phyloP scores from a whole-genome alignment of 2,797 vertebrate genomes.

The Chelon labrosus region DNA sequence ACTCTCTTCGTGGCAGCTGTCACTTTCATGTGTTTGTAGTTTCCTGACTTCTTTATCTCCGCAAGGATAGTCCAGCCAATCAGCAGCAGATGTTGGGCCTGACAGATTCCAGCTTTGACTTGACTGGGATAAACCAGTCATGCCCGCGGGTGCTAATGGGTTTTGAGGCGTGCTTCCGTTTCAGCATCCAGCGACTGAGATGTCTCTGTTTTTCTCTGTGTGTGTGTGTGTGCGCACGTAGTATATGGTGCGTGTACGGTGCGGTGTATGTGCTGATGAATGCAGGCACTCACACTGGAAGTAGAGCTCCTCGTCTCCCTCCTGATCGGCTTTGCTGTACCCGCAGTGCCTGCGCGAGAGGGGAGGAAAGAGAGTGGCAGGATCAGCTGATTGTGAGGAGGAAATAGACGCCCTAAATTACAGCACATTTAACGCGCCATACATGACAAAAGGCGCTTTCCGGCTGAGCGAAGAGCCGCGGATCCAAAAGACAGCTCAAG shows the following conservation, averaged over 20 bases:
- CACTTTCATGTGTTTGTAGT: slow-evolving; percentile 45
- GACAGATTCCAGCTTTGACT: slow-evolving; percentile 42
- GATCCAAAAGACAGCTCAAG: slow-evolving; percentile 24
- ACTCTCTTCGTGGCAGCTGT: slow-evolving; percentile 53
- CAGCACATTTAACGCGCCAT: slow-evolving; percentile 53
- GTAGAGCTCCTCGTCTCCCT: slow-evolving; percentile 99
- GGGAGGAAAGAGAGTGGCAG: slow-evolving; percentile 47
- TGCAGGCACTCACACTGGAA: slow-evolving; percentile 98
- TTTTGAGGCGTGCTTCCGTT: slow-evolving; percentile 32
- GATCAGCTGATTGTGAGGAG: slow-evolving; percentile 68
- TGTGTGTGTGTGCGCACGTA: slow-evolving; percentile 11
- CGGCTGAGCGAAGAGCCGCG: slow-evolving; percentile 48
- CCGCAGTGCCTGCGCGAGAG: slow-evolving; percentile 91
- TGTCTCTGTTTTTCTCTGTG: not conserved
- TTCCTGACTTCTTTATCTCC: slow-evolving; percentile 61
- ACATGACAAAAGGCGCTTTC: slow-evolving; percentile 54
- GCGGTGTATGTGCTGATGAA: slow-evolving; percentile 64
- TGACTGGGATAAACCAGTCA: slow-evolving; percentile 46
- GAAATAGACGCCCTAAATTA: slow-evolving; percentile 65
- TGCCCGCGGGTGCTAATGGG: slow-evolving; percentile 33
- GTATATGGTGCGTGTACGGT: slow-evolving; percentile 9
- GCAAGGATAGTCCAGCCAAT: slow-evolving; percentile 45
- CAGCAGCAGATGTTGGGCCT: slow-evolving; percentile 57
- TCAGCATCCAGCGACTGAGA: slow-evolving; percentile 27
- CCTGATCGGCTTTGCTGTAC: slow-evolving; percentile 99